A percentile compares a stretch with the other conserved stretches of the same genome.
phyloP scores from a whole-genome alignment of 2,113 vertebrate genomes.

The Cranoglanis bouderius region DNA sequence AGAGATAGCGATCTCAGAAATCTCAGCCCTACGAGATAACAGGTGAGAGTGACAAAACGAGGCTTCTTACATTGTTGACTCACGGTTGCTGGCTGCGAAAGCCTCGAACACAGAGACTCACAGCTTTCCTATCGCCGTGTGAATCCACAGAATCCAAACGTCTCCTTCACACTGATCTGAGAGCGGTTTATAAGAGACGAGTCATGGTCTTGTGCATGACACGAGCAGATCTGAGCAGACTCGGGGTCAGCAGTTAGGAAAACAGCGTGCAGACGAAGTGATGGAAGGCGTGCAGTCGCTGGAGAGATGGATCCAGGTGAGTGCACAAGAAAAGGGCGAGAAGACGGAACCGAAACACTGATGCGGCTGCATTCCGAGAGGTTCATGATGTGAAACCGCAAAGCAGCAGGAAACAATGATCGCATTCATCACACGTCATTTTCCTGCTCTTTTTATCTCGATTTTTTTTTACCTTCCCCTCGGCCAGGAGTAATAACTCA shows the following conservation, averaged over 20 bases:
- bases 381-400: conserved; percentile 80
- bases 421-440: conserved; percentile 76
- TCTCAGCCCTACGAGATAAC: conserved; percentile 40
- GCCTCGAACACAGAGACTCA: conserved; percentile 38
- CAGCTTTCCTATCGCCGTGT: conserved; percentile 47
- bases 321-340: conserved; percentile 71
- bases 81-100: conserved; percentile 66
- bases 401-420: conserved; percentile 75
- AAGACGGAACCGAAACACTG: conserved; percentile 71
- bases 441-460: conserved; percentile 71
- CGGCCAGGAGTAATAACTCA: conserved; percentile 49
- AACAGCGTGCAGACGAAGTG: conserved; percentile 60
- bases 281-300: conserved; percentile 50
- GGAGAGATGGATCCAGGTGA: conserved; percentile 66
- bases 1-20: conserved; percentile 59
- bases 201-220: not conserved
- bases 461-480: conserved; percentile 54
- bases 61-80: conserved; percentile 47
- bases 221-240: not conserved
- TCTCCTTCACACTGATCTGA: not conserved
- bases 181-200: not conserved
- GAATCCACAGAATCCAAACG: conserved; percentile 12
- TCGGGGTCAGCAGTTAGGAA: not conserved
- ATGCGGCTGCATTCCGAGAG: conserved; percentile 74
- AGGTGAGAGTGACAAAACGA: conserved; percentile 51